Evolutionary conservation across 2,888 invertebrate genomes (phyloP).

Genomic region (Allacma fusca): DNA sequence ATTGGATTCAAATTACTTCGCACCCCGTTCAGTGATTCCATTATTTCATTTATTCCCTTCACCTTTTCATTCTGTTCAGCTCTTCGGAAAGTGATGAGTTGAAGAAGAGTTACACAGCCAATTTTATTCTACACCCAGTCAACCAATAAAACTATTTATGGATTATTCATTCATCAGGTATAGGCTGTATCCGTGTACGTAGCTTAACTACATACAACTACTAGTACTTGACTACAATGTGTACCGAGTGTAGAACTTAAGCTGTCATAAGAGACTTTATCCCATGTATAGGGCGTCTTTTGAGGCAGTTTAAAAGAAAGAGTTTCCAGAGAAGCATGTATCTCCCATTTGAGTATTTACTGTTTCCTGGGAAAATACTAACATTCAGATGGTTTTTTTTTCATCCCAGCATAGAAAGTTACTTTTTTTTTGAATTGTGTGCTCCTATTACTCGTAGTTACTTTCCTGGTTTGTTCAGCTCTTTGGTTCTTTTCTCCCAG

Average conservation of each 20-base stretch:
- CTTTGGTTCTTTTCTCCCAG: slow-evolving; percentile 35
- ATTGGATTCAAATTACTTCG: slow-evolving; percentile 41
- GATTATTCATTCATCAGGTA: too few species aligned
- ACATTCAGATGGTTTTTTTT: neutral
- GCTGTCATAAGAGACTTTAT: too few species aligned
- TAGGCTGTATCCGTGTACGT: too few species aligned
- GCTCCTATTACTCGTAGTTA: slow-evolving; percentile 20
- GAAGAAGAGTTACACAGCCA: slow-evolving; percentile 24
- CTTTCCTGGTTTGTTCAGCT: slow-evolving; percentile 24
- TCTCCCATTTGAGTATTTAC: too few species aligned
- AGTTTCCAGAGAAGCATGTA: too few species aligned
- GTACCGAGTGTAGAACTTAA: too few species aligned
- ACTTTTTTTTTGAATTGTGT: neutral
- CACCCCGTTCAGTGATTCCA: slow-evolving; percentile 36
- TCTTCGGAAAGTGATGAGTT: slow-evolving; percentile 17
- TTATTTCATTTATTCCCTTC: slow-evolving; percentile 33
- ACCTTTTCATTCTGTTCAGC: slow-evolving; percentile 14
- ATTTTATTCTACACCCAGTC: slow-evolving; percentile 36
- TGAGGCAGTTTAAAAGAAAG: too few species aligned
- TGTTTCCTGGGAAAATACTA: neutral
- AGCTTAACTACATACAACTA: too few species aligned
- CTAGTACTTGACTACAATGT: too few species aligned
- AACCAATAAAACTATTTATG: slow-evolving; percentile 18
- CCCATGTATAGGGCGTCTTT: too few species aligned
- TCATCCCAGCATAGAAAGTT: neutral